Percentiles rank a stretch among this genome's conserved stretches.
These are phyloP conservation scores for Takifugu ocellatus DNA, from an alignment of 2,797 vertebrate species.

Conservation along the genomic window DNA sequence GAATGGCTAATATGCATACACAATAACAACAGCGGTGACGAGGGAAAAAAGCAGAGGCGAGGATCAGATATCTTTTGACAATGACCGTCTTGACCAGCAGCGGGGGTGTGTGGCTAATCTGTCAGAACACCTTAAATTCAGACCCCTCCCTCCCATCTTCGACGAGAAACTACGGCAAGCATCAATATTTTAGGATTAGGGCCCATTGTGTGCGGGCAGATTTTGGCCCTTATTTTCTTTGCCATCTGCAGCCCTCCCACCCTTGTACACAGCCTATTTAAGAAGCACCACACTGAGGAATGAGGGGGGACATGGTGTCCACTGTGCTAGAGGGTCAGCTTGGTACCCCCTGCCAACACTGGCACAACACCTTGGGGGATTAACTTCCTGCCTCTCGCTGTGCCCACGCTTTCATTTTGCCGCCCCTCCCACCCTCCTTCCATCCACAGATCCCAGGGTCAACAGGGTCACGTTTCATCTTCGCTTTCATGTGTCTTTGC, in stretches of 20 bases:
- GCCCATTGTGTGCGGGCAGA: constrained; percentile 49
- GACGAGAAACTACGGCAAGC: constrained; percentile 62
- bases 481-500: constrained; percentile 72
- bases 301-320: constrained; percentile 33
- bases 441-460: constrained; percentile 60
- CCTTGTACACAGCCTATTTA: constrained; percentile 50
- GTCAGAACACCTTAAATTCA: constrained; percentile 47
- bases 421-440: constrained; percentile 28
- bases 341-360: constrained; percentile 55
- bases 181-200: constrained; percentile 82
- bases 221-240: constrained; percentile 54
- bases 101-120: constrained; percentile 65
- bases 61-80: constrained; percentile 70
- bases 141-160: constrained; percentile 37
- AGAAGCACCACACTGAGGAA: constrained; percentile 50
- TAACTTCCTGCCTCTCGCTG: constrained; percentile 71
- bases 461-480: constrained; percentile 75
- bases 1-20: constrained; percentile 71
- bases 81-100: constrained; percentile 54
- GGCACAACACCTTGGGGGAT: constrained; percentile 81
- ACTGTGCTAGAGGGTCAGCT: constrained; percentile 59
- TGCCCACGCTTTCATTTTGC: constrained; percentile 60
- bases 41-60: constrained; percentile 50
- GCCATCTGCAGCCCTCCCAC: constrained; percentile 75
- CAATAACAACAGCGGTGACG: constrained; percentile 54